Base-by-base conservation (phyloP, 2,113 vertebrate species). In the Gymnocephalus cernua region DNA sequence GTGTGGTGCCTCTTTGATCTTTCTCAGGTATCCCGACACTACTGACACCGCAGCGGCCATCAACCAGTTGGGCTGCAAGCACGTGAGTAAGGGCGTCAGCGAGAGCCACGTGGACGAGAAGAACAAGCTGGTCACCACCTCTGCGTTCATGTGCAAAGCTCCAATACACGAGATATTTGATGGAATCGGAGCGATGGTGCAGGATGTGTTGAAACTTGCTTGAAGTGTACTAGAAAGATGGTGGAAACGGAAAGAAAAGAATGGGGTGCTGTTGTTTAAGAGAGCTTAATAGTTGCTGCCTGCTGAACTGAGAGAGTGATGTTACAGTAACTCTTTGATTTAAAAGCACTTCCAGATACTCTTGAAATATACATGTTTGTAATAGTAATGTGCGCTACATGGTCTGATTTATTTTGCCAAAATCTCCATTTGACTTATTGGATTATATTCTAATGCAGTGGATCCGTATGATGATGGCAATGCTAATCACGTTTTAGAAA, bases 141-240 rank as follows among this genome's bases (percentile, higher is more conserved):
- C 91, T 16, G 92, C 94, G n/a, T 97, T 96, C 91, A 95, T 95
- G 96, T 96, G 95, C 85, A 82, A 93, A 11, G 95, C 95, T 25
- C 95, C 95, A 18, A 86, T 96, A 25, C 95, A 93, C 72, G 93
- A 96, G 86, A 92, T 96, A 25, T 95, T 94, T 56, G 95, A 96
- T 47, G 95, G 94, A 9, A 93, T 95, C 21, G 95, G 96, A 74
- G 86, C 86, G 47, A 96, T 96, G 95, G 93, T 95, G 35, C 79
- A 90, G 74, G 93, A 91, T 71, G 92, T 96, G 83, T 91, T 96
- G 56, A 93, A 95, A 77, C 88, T 95, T 4, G 92, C 95, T 14
- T 96, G 79, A 86, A 11, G 0, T 0, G 11, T 13, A n/a, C 12
- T 11, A 13, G 45, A 64, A 6, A 23, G 41, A 21, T 4, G 6